These are phyloP conservation scores for Gonatopus flavifemur DNA, from an alignment of 1,140 invertebrate genomes.

Conservation along the genomic window DNA sequence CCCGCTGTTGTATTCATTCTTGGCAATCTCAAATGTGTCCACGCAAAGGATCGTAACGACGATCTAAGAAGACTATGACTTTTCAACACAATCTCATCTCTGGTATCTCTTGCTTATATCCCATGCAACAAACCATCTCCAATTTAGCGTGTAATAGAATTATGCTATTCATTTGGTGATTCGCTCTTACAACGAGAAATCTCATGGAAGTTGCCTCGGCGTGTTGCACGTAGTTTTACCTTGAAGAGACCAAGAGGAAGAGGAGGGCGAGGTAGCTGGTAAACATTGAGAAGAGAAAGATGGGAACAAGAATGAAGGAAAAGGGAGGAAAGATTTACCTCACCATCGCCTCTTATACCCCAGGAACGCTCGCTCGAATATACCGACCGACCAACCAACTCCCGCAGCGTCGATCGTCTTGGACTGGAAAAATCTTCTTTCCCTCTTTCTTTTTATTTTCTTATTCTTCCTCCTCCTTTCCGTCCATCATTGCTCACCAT, in stretches of 20 bases:
- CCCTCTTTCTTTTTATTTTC: background rate
- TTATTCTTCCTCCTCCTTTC: background rate
- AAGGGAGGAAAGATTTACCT: background rate
- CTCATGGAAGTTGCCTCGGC: too few relatives aligned
- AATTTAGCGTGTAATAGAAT: conserved; percentile 19
- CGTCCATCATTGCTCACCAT: background rate
- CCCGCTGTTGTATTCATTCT: background rate
- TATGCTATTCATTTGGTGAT: conserved; percentile 29
- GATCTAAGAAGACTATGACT: conserved; percentile 11
- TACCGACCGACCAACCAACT: conserved; percentile 7
- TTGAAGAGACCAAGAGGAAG: background rate
- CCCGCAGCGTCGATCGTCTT: conserved; percentile 14
- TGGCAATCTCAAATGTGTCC: background rate
- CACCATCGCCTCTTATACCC: conserved; percentile 22
- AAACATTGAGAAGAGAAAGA: background rate
- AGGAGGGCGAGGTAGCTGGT: background rate
- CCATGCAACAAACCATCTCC: too few relatives aligned
- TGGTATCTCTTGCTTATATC: too few relatives aligned
- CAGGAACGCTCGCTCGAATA: background rate
- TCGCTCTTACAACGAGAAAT: conserved; percentile 6
- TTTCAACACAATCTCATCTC: conserved; percentile 6
- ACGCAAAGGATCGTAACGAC: too few relatives aligned
- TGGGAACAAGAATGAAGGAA: background rate
- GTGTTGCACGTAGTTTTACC: background rate
- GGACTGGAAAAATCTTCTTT: conserved; percentile 9